Conservation (phyloP, 2,113 vertebrate species). For the Indri indri region DNA sequence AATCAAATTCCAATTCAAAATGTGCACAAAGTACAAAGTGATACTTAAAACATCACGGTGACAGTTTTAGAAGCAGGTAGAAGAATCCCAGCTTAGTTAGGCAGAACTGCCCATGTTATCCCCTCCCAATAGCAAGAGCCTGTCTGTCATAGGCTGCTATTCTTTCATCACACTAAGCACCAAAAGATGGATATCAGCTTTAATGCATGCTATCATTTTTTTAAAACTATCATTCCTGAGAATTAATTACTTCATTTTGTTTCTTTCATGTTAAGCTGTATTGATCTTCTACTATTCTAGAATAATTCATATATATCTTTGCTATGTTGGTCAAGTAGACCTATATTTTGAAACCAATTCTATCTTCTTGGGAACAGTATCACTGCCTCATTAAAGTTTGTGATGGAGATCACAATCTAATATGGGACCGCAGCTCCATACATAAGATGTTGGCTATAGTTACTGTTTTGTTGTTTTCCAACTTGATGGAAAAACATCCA, state of each 20-base stretch:
- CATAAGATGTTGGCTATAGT: not conserved
- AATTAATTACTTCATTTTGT: not conserved
- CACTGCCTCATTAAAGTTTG: not conserved
- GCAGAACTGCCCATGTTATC: not conserved
- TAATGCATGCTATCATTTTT: not conserved
- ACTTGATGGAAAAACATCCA: not conserved
- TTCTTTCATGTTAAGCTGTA: not conserved
- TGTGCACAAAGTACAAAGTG: not conserved
- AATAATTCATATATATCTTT: not conserved
- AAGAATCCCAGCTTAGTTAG: not conserved
- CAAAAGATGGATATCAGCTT: not conserved
- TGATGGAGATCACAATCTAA: not conserved
- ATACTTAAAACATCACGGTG: not conserved
- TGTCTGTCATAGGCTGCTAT: not conserved
- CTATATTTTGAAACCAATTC: not conserved
- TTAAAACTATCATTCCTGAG: not conserved
- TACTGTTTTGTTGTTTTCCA: not conserved
- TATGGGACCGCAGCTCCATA: not conserved
- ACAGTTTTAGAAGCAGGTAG: not conserved
- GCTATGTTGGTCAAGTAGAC: not conserved
- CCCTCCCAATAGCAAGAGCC: not conserved
- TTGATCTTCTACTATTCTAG: not conserved
- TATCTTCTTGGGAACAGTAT: not conserved
- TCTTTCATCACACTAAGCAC: not conserved
- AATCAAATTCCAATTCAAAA: not conserved